These are phyloP conservation scores for Catamblyrhynchus diadema DNA, from an alignment of 2,797 vertebrate species.

Conservation along the genomic window DNA sequence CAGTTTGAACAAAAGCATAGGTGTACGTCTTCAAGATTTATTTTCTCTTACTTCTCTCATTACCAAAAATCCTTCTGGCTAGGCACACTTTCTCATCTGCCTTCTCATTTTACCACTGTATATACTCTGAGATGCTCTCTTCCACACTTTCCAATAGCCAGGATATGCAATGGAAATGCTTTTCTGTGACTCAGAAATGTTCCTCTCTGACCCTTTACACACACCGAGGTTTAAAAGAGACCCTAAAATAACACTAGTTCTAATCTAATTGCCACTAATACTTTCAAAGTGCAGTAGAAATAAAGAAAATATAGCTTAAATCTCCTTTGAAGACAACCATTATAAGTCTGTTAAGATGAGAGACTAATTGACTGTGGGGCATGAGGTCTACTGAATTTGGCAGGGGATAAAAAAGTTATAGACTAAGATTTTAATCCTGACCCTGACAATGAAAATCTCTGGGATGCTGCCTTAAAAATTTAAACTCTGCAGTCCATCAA, in stretches of 20 bases:
- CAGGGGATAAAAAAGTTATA: not conserved
- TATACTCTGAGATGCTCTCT: not conserved
- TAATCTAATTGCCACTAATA: not conserved
- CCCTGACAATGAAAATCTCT: not conserved
- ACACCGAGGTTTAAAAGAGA: not conserved
- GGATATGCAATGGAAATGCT: not conserved
- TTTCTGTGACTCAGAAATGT: not conserved
- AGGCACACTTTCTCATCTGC: not conserved
- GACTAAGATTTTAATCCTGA: not conserved
- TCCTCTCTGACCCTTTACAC: not conserved
- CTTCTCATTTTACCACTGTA: not conserved
- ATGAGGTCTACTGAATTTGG: not conserved
- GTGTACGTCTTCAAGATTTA: not conserved
- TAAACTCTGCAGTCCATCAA: not conserved
- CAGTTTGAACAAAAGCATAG: not conserved
- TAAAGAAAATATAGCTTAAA: not conserved
- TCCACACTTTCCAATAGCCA: not conserved
- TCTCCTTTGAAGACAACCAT: not conserved
- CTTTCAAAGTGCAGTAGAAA: not conserved
- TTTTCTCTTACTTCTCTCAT: not conserved
- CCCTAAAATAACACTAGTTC: not conserved
- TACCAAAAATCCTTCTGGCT: not conserved
- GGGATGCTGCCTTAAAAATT: not conserved
- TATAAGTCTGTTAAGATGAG: not conserved
- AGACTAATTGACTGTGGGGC: not conserved